Evolutionary conservation across 1,140 invertebrate species (phyloP).

Genomic region (Heliconius himera): DNA sequence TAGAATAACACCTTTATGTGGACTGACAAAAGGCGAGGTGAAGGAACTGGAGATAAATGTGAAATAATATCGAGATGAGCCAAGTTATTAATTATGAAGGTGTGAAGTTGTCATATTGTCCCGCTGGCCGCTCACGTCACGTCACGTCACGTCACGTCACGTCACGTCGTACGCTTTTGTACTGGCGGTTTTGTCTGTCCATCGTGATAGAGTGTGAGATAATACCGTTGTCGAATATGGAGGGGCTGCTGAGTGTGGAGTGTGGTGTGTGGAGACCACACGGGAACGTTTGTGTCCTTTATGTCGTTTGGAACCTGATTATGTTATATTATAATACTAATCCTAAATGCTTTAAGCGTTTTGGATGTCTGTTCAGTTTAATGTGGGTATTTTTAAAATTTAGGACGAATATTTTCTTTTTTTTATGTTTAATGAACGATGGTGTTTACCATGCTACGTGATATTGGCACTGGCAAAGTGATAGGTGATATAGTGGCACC

Average conservation of each 20-base stretch:
- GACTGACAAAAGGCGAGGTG: constrained; percentile 73
- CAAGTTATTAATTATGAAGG: constrained; percentile 79
- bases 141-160: too few relatives aligned
- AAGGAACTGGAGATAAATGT: constrained; percentile 77
- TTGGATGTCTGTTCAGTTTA: neutral
- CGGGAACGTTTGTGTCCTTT: constrained; percentile 33
- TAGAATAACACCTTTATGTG: constrained; percentile 73
- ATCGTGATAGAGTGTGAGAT: constrained; percentile 66
- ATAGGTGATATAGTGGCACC: too few relatives aligned
- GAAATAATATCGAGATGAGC: constrained; percentile 79
- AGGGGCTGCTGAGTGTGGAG: constrained; percentile 43
- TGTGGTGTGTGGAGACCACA: constrained; percentile 71
- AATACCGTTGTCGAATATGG: constrained; percentile 57
- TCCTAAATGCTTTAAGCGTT: neutral
- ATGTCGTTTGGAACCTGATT: constrained; percentile 5
- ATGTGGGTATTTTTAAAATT: neutral
- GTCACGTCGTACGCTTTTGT: constrained; percentile 59
- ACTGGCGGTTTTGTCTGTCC: constrained; percentile 60
- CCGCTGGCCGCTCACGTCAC: constrained; percentile 57
- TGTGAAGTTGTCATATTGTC: constrained; percentile 77
- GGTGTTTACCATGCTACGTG: neutral
- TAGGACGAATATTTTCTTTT: too few relatives aligned
- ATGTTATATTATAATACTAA: neutral
- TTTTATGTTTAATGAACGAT: too few relatives aligned
- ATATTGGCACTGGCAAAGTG: neutral